phyloP scores from a whole-genome alignment of 2,113 vertebrate genomes.

The Anser brachyrhynchus region DNA sequence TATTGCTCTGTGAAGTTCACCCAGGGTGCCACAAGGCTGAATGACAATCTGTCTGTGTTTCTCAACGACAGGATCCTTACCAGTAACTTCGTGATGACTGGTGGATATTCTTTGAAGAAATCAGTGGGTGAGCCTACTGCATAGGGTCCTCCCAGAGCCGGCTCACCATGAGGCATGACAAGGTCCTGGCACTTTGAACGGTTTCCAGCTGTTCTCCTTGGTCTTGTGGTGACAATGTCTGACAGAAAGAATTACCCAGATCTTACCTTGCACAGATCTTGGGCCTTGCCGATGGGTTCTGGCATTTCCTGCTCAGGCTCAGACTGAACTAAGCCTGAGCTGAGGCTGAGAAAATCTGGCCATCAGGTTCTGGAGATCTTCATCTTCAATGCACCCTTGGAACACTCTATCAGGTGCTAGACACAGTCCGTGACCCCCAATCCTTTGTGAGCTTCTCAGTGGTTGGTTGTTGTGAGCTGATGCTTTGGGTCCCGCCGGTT shows the following conservation, averaged over 20 bases:
- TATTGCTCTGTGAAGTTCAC: neutral
- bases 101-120: neutral
- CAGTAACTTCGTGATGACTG: neutral
- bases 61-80: neutral
- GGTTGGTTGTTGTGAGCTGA: neutral
- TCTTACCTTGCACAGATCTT: neutral
- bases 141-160: neutral
- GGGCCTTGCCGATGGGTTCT: neutral
- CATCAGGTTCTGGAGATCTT: neutral
- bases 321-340: neutral
- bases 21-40: neutral
- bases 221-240: neutral
- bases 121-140: neutral
- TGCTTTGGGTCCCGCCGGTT: neutral
- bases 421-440: rapidly evolving
- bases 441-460: neutral
- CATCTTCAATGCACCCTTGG: neutral
- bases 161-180: neutral
- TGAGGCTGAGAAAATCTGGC: neutral
- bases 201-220: neutral
- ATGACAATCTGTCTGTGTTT: neutral
- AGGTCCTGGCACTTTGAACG: neutral
- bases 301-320: neutral
- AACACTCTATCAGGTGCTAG: neutral
- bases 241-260: neutral